These are phyloP conservation scores for Parapsyche elsis DNA, from an alignment of 1,140 invertebrate genomes.

Conservation along the genomic window DNA sequence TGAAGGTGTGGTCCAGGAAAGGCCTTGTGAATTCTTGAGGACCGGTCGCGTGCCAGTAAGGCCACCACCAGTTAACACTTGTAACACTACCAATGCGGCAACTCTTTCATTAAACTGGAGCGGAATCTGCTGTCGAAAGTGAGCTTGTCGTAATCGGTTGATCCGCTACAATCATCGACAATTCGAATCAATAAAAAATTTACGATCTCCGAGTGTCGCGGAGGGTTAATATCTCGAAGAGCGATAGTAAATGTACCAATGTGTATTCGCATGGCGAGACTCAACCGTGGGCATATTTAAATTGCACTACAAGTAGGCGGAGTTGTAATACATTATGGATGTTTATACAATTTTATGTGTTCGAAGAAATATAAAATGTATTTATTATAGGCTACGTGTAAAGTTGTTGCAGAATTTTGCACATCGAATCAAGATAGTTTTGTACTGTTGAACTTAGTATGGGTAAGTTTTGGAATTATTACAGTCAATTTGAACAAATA, in stretches of 20 bases:
- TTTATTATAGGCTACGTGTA: not conserved
- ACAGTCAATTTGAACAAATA: too few species aligned
- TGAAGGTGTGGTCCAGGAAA: constrained; percentile 47
- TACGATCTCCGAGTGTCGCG: too few species aligned
- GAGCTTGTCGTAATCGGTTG: not conserved
- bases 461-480: too few species aligned
- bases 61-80: constrained; percentile 16
- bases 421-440: too few species aligned
- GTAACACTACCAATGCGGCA: not conserved
- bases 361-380: constrained; percentile 15
- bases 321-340: not conserved
- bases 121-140: constrained; percentile 6
- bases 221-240: too few species aligned
- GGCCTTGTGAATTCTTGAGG: constrained; percentile 36
- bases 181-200: too few species aligned
- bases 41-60: constrained; percentile 42
- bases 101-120: constrained; percentile 7
- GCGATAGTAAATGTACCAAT: too few species aligned
- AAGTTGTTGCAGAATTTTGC: too few species aligned
- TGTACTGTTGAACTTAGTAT: too few species aligned
- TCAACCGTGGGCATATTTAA: not conserved
- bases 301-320: not conserved
- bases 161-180: too few species aligned
- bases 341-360: not conserved
- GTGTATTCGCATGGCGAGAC: not conserved